Evolutionary conservation across 2,888 invertebrate species (phyloP), one percentile per base, ranked within the genome.

Genomic region (Hypomecis atomaria): DNA sequence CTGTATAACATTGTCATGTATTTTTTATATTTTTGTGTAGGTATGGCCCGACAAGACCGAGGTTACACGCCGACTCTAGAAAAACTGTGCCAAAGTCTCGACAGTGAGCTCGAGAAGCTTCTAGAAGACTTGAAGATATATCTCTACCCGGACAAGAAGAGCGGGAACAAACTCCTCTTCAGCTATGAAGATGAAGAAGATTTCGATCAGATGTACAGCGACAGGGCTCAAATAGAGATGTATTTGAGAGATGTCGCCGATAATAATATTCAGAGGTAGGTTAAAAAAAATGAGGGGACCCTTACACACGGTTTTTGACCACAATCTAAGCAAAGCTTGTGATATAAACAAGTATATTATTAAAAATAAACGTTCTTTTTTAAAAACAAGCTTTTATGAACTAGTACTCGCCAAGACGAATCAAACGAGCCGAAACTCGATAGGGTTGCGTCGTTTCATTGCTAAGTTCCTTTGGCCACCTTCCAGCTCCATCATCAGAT

Each of bases 41-140:
- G 90, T 1, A 93, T 97, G 84, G 90, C 95, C 0, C 96, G 96
- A 93, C 97, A 97, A 89, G 95, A 96, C 4, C 95, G 95, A 72
- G 98, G 98, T 0, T 97, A 95, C 84, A 96, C 96, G 0, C 94
- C 94, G 0, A 94, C 94, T 33, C 89, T 97, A 45, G 96, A 97
- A 50, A 94, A 94, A 77, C 92, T 97, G 0, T 96, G 96, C 72
- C 87, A 93, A 53, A 90, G 90, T 70, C 88, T 97, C 42, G 96
- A 97, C 74, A 79, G 84, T 0, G 94, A 94, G 71, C 85, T 96
- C 48, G 92, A 94, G 50, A 93, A 92, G 53, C 90, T 97, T 59
- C 90, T 97, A 13, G 93, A 94, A 59, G 97, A 97, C 82, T 84
- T 97, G 44, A 94, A 94, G 65, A 90, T 95, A 4, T 95, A 97